Conservation (phyloP, 2,797 vertebrate genomes). For the Sternotherus odoratus region DNA sequence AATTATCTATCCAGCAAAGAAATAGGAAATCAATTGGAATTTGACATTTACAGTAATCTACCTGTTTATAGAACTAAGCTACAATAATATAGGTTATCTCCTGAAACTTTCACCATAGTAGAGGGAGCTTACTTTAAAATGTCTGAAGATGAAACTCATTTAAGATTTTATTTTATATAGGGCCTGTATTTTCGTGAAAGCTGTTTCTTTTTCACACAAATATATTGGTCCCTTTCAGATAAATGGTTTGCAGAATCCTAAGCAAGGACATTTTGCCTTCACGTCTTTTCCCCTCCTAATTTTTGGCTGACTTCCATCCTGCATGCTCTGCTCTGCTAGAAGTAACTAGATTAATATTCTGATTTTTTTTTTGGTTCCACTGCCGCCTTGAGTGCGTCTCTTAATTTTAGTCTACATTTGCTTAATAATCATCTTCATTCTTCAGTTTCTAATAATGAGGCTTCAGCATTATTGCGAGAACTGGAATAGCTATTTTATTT, state of each 20-base stretch:
- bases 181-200: rapidly evolving
- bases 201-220: background rate
- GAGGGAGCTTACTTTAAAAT: background rate
- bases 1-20: background rate
- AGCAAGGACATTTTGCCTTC: background rate
- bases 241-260: background rate
- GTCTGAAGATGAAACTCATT: background rate
- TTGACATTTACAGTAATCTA: background rate
- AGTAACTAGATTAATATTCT: background rate
- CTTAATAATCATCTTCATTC: background rate
- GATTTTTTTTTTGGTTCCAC: background rate
- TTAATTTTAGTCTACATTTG: background rate
- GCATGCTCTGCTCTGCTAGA: background rate
- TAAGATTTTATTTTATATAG: background rate
- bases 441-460: background rate
- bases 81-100: background rate
- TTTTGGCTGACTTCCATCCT: background rate
- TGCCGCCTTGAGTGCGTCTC: background rate
- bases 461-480: background rate
- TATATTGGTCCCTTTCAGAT: background rate
- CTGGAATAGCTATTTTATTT: background rate
- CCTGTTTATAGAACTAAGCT: background rate
- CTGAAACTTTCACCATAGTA: background rate
- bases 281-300: background rate
- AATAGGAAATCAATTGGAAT: background rate